Evolutionary conservation across 2,888 invertebrate species (phyloP).

Genomic region (Beris chalybata): DNA sequence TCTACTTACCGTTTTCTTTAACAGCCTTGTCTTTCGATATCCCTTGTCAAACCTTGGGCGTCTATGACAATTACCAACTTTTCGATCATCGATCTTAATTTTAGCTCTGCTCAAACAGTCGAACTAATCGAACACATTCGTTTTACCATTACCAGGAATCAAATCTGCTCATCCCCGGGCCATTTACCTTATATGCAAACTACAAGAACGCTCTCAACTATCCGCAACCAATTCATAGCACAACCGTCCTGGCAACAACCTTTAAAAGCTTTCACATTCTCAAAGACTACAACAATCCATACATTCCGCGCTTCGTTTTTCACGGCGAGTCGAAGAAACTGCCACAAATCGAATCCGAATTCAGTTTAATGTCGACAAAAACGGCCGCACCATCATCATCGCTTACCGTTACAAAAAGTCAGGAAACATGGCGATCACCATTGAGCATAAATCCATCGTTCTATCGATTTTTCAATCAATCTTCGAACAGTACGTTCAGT

Average conservation of each 20-base stretch:
- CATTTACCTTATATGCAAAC: slow-evolving; percentile 26
- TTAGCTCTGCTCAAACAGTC: too few relatives aligned
- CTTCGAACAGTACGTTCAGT: not conserved
- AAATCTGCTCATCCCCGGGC: slow-evolving; percentile 21
- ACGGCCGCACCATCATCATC: not conserved
- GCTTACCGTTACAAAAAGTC: slow-evolving; percentile 1
- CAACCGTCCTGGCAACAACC: slow-evolving; percentile 1
- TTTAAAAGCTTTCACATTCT: slow-evolving; percentile 20
- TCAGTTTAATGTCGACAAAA: slow-evolving; percentile 1
- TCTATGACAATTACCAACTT: too few relatives aligned
- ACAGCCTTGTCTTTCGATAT: too few relatives aligned
- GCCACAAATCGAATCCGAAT: slow-evolving; percentile 7
- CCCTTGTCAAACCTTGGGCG: too few relatives aligned
- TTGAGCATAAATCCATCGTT: slow-evolving; percentile 20
- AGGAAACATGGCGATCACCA: slow-evolving; percentile 21
- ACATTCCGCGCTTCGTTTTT: slow-evolving; percentile 25
- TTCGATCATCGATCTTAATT: too few relatives aligned
- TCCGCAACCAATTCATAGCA: not conserved
- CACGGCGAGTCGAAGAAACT: not conserved
- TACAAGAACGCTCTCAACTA: slow-evolving; percentile 8
- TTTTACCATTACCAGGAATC: slow-evolving; percentile 2
- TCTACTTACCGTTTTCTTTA: too few relatives aligned
- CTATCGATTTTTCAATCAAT: slow-evolving; percentile 21
- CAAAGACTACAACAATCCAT: slow-evolving; percentile 27
- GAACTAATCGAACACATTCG: too few relatives aligned